Conservation (phyloP, 2,888 invertebrate species). For the Ephialtes manifestator region DNA sequence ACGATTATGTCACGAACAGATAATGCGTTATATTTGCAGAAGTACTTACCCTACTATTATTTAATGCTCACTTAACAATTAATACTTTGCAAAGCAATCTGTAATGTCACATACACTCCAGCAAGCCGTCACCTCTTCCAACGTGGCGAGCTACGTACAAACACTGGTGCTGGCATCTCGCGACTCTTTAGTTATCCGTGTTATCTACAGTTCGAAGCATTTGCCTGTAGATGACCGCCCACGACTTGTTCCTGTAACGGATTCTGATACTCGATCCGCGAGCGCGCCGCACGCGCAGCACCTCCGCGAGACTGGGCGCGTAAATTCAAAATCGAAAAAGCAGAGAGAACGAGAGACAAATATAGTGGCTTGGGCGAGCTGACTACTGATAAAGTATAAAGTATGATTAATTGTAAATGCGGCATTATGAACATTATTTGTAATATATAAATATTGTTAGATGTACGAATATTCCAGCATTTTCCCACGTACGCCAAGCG, state of each 20-base stretch:
- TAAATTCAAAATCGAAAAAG: no score
- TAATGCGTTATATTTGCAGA: background rate
- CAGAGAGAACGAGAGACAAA: no score
- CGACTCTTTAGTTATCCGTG: background rate
- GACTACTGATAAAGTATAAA: no score
- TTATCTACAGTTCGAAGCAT: background rate
- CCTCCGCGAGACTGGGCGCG: no score
- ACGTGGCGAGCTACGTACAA: slow-evolving; percentile 81
- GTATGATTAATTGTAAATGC: no score
- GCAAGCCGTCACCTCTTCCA: slow-evolving; percentile 79
- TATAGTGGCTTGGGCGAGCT: no score
- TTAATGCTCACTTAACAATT: slow-evolving; percentile 61
- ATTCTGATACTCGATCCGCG: no score
- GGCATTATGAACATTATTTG: no score
- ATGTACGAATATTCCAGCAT: no score
- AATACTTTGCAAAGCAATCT: slow-evolving; percentile 64
- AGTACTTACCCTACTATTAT: slow-evolving; percentile 4
- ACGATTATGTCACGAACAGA: background rate
- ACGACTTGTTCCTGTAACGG: background rate
- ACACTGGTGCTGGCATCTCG: slow-evolving; percentile 72
- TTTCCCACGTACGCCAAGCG: no score
- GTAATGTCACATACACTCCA: slow-evolving; percentile 69
- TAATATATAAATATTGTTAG: no score
- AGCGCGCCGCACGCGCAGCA: no score
- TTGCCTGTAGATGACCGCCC: slow-evolving; percentile 49